Percentiles rank a stretch among this genome's conserved stretches.
These are phyloP conservation scores for Galleria mellonella DNA, from an alignment of 1,140 invertebrate species.

Conservation along the genomic window DNA sequence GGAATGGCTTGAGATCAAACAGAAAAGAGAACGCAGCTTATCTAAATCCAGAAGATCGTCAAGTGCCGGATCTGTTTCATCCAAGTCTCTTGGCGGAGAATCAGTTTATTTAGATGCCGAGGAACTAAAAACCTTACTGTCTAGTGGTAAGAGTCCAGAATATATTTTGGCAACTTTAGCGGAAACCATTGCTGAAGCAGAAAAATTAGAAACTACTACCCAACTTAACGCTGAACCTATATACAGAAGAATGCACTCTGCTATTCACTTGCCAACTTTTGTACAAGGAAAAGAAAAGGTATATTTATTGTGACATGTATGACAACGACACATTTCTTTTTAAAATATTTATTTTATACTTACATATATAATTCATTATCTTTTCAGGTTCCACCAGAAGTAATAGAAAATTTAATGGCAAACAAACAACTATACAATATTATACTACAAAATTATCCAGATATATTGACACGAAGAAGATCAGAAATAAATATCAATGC, in stretches of 20 bases:
- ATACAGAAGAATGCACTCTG: conserved; percentile 48
- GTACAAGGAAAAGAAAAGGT: conserved; percentile 56
- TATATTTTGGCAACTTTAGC: conserved; percentile 52
- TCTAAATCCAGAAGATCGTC: conserved; percentile 43
- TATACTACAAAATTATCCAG: conserved; percentile 54
- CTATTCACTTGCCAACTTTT: conserved; percentile 59
- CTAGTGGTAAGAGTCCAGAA: conserved; percentile 56
- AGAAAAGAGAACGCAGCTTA: conserved; percentile 35
- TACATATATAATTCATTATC: neutral
- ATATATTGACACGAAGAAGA: conserved; percentile 33
- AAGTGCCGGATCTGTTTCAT: conserved; percentile 43
- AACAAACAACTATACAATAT: conserved; percentile 56
- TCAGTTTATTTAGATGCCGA: conserved; percentile 44
- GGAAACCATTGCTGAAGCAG: conserved; percentile 46
- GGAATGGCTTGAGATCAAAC: conserved; percentile 77
- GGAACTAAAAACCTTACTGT: conserved; percentile 46
- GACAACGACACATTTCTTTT: too few relatives aligned
- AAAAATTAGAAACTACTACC: conserved; percentile 53
- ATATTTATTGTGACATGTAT: conserved; percentile 13
- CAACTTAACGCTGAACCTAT: conserved; percentile 49
- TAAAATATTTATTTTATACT: too few relatives aligned
- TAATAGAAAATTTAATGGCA: conserved; percentile 56
- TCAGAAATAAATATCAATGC: conserved; percentile 42
- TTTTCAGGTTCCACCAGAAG: conserved; percentile 54
- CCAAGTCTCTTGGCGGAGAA: conserved; percentile 48